Conservation (phyloP, 37 sponge, comb jelly and placozoan species). For the Tethya wilhelma region DNA sequence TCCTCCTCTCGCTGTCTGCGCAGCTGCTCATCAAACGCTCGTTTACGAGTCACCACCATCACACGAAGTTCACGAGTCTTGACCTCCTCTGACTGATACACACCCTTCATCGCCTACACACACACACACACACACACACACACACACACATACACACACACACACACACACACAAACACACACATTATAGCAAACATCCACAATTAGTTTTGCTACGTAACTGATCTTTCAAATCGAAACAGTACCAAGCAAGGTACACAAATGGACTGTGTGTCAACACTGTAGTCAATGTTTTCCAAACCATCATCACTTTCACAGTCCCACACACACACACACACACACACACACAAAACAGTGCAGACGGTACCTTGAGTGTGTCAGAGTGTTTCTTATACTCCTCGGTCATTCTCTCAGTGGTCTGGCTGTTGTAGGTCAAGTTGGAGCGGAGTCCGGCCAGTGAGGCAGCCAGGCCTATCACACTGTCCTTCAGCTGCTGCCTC, state of each 20-base stretch:
- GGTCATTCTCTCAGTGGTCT: not conserved
- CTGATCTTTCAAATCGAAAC: too few species aligned
- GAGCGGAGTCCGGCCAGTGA: slow-evolving; percentile 44
- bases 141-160: not conserved
- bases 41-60: slow-evolving; percentile 4
- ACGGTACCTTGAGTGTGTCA: slow-evolving; percentile 5
- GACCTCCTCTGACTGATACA: not conserved
- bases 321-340: too few species aligned
- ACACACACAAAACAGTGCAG: not conserved
- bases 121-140: not conserved
- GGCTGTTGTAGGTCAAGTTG: slow-evolving; percentile 8
- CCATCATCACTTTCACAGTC: too few species aligned
- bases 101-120: slow-evolving; percentile 19
- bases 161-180: not conserved
- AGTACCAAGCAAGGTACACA: too few species aligned
- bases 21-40: slow-evolving; percentile 22
- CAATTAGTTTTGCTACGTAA: too few species aligned
- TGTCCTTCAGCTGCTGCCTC: slow-evolving; percentile 27
- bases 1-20: slow-evolving; percentile 14
- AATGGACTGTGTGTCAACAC: too few species aligned
- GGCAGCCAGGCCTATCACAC: slow-evolving; percentile 31
- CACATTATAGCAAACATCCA: too few species aligned
- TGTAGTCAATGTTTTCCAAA: too few species aligned
- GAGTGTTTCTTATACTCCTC: not conserved
- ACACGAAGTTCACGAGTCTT: not conserved